Base-by-base conservation (phyloP, 2,797 vertebrate genomes). In the Halcyon smyrnensis region DNA sequence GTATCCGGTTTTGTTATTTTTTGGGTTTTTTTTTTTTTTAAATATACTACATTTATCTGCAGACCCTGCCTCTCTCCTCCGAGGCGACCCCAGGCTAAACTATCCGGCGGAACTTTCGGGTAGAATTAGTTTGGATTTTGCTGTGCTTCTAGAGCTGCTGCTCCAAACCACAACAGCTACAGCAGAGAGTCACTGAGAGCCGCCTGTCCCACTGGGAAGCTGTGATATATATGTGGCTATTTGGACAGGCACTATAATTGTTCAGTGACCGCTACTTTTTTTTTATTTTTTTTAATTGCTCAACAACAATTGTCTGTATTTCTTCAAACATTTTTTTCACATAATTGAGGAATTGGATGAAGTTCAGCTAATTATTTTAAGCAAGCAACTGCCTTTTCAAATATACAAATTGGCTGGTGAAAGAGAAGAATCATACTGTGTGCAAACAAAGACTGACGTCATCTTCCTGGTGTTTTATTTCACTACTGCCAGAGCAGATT, bases 361-460 rank as follows among this genome's bases (percentile, higher is more conserved):
- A 92, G 57, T 90, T 94, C 95, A 97, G 78, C 91, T 94, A 94
- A 83, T 96, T 95, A 97, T 93, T 96, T 97, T 91, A 96, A 95
- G 88, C 86, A 95, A 90, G 77, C 80, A 93, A 95, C 81, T 74
- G 78, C 65, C 83, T 96, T 97, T 95, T 89, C 94, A 89, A 97
- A 95, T 80, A 74, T 24, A 96, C 86, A 95, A 93, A 92, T 84
- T 97, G 96, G 93, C 91, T 95, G 86, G 85, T 94, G 94, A 95
- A 94, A 95, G 88, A 95, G 88, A 94, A 96, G 94, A 91, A 91
- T 89, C 96, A 91, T 36, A 97, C 91, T 97, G 96, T 95, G 95
- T 95, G 96, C 95, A 97, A 97, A 97, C 91, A 97, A 95, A 96
- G 94, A 68, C 93, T 94, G 94, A 95, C 64, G 92, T 96, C 91